Conservation (phyloP, 2,888 invertebrate genomes). For the Miltochrista miniata region DNA sequence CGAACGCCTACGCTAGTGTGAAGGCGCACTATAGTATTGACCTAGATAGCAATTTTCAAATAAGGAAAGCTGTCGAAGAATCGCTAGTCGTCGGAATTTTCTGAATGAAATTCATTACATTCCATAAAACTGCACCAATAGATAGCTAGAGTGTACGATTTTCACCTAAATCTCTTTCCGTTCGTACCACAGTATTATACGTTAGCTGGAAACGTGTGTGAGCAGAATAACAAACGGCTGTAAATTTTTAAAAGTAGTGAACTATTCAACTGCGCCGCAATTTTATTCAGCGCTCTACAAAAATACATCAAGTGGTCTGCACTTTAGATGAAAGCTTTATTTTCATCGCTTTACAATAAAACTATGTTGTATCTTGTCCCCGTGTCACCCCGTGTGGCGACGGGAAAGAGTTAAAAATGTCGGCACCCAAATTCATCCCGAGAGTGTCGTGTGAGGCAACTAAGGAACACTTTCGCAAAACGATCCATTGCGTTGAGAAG, state of each 20-base stretch:
- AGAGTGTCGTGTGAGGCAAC: too few species aligned
- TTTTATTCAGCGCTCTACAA: not conserved
- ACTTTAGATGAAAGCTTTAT: not conserved
- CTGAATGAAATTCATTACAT: not conserved
- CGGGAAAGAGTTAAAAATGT: too few species aligned
- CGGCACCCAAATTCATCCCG: too few species aligned
- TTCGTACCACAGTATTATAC: conserved; percentile 12
- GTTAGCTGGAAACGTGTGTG: conserved; percentile 16
- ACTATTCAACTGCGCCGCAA: conserved; percentile 10
- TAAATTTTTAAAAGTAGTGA: conserved; percentile 23
- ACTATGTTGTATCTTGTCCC: not conserved
- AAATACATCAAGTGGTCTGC: not conserved
- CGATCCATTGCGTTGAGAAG: too few species aligned
- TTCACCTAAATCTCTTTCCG: conserved; percentile 17
- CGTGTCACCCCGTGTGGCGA: not conserved
- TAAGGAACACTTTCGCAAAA: too few species aligned
- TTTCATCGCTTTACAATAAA: not conserved
- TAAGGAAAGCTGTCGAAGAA: too few species aligned
- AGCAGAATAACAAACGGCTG: conserved; percentile 25
- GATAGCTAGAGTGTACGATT: conserved; percentile 6
- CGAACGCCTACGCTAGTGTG: too few species aligned
- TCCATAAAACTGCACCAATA: not conserved
- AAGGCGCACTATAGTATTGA: too few species aligned
- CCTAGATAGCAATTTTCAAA: too few species aligned
- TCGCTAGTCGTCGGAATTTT: too few species aligned